Conservation (phyloP, 2,113 vertebrate genomes). For the Chitala chitala region DNA sequence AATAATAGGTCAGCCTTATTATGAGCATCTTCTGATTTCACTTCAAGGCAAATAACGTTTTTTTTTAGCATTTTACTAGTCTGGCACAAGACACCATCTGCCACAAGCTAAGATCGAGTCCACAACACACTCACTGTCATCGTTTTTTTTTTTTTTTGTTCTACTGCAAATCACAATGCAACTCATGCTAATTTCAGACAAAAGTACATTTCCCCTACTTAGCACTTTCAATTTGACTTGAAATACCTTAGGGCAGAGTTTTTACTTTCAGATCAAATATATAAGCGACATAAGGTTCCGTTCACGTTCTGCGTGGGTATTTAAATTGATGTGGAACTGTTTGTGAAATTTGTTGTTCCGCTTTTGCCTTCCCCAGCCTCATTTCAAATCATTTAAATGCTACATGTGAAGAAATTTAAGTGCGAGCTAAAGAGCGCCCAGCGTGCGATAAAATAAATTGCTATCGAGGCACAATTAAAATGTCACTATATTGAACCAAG, state of each 20-base stretch:
- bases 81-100: background rate
- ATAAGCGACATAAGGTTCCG: background rate
- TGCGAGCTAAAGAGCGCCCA: background rate
- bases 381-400: background rate
- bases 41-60: background rate
- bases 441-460: background rate
- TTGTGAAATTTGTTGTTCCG: background rate
- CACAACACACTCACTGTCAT: background rate
- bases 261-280: too few species aligned
- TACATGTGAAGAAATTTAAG: background rate
- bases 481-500: background rate
- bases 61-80: background rate
- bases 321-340: background rate
- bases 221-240: too few species aligned
- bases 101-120: background rate
- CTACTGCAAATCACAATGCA: background rate
- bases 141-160: background rate
- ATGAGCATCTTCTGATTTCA: background rate
- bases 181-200: background rate
- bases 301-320: background rate
- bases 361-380: too few species aligned
- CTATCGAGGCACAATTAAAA: constrained; percentile 6
- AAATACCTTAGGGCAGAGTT: too few species aligned
- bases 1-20: background rate
- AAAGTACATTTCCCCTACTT: too few species aligned